Evolutionary conservation across 2,113 vertebrate species (phyloP).

Genomic region (Zingel zingel): DNA sequence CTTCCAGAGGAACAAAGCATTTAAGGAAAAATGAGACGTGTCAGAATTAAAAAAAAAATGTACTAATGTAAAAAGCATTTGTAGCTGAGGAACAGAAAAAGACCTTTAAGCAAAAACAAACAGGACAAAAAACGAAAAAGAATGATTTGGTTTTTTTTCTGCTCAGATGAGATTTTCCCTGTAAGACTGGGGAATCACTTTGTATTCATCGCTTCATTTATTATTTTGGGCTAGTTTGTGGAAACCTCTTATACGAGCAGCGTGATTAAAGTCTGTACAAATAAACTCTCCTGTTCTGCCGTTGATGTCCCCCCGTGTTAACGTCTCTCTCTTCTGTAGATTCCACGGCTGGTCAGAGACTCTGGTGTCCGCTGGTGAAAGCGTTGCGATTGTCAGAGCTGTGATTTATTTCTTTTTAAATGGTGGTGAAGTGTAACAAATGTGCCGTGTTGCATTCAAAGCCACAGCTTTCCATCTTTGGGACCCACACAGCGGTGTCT

Average conservation of each 20-base stretch:
- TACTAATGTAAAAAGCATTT: too few relatives aligned
- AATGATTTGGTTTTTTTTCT: background rate
- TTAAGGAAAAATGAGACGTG: too few relatives aligned
- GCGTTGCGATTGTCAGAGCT: background rate
- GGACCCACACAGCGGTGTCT: background rate
- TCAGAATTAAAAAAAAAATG: too few relatives aligned
- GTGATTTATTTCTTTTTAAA: conserved; percentile 40
- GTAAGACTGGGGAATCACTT: background rate
- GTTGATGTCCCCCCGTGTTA: background rate
- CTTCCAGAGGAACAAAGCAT: too few relatives aligned
- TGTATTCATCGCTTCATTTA: background rate
- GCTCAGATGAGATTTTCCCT: background rate
- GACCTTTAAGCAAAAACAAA: background rate
- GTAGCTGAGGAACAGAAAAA: too few relatives aligned
- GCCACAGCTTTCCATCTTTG: background rate
- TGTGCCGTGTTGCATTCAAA: conserved; percentile 42
- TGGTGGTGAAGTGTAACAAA: conserved; percentile 22
- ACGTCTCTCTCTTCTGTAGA: background rate
- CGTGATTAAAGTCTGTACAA: conserved; percentile 8
- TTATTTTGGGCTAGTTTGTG: background rate
- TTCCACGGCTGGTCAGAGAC: background rate
- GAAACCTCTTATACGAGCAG: background rate
- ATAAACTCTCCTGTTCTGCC: background rate
- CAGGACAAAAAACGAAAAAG: background rate
- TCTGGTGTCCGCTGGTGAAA: background rate